Conservation (phyloP, 2,888 invertebrate genomes). For the Heliconius erato region DNA sequence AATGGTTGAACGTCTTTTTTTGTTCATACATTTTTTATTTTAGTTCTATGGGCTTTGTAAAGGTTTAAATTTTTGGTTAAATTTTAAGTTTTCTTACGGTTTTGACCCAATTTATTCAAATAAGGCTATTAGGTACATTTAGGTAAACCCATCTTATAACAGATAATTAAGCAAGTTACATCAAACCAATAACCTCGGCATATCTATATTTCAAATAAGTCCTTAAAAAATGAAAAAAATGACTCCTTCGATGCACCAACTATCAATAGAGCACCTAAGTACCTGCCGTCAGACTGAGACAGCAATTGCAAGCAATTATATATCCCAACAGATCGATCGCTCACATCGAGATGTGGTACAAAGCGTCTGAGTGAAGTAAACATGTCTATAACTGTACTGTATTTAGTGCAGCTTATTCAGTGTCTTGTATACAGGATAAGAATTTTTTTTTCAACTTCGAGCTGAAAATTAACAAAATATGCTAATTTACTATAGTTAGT, state of each 20-base stretch:
- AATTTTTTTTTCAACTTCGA: no score
- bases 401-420: background rate
- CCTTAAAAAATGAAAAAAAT: background rate
- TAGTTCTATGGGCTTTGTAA: background rate
- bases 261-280: background rate
- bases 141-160: no score
- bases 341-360: background rate
- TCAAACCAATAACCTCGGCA: no score
- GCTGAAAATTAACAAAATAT: no score
- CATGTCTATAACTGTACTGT: background rate
- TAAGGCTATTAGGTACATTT: no score
- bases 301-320: constrained; percentile 12
- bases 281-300: background rate
- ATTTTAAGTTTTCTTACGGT: no score
- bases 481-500: no score
- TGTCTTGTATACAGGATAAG: background rate
- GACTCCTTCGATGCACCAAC: background rate
- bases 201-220: no score
- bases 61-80: background rate
- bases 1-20: background rate
- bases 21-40: constrained; percentile 3
- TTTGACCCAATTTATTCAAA: background rate
- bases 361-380: constrained; percentile 3
- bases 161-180: no score
- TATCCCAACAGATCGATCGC: constrained; percentile 19